A percentile compares a stretch with the other conserved stretches of the same genome.
These are phyloP conservation scores for Xanthorhoe spadicearia DNA, from an alignment of 2,888 invertebrate genomes.

Conservation along the genomic window DNA sequence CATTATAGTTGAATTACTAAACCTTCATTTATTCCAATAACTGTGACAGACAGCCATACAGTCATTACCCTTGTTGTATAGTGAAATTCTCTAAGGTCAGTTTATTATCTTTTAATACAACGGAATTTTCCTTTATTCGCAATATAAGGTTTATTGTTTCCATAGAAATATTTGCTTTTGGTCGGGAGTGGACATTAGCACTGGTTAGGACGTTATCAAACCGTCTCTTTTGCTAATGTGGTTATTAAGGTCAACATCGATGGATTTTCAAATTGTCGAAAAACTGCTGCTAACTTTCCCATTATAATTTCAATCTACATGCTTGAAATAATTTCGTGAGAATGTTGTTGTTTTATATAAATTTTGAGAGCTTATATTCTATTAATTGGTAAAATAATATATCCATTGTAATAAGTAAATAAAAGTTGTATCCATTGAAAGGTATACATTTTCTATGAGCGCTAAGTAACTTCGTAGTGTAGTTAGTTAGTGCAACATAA, in stretches of 20 bases:
- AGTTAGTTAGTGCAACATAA: too few relatives aligned
- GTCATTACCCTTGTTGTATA: background rate
- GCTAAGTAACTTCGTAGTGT: background rate
- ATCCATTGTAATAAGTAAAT: too few relatives aligned
- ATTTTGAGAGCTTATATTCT: background rate
- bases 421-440: too few relatives aligned
- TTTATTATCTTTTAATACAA: slow-evolving; percentile 7
- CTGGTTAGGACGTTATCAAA: background rate
- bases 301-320: background rate
- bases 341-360: background rate
- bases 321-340: background rate
- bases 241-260: background rate
- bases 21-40: too few relatives aligned
- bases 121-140: slow-evolving; percentile 5
- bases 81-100: slow-evolving; percentile 1
- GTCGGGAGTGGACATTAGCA: background rate
- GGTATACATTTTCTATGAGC: too few relatives aligned
- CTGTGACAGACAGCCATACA: too few relatives aligned
- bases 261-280: background rate
- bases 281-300: background rate
- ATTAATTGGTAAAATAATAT: too few relatives aligned
- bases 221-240: background rate
- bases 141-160: slow-evolving; percentile 13
- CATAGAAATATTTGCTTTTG: slow-evolving; percentile 11
- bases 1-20: too few relatives aligned